Percentiles rank a stretch among this genome's conserved stretches.
These are phyloP conservation scores for Leucoptera coffeella DNA, from an alignment of 2,888 invertebrate species.

Conservation along the genomic window DNA sequence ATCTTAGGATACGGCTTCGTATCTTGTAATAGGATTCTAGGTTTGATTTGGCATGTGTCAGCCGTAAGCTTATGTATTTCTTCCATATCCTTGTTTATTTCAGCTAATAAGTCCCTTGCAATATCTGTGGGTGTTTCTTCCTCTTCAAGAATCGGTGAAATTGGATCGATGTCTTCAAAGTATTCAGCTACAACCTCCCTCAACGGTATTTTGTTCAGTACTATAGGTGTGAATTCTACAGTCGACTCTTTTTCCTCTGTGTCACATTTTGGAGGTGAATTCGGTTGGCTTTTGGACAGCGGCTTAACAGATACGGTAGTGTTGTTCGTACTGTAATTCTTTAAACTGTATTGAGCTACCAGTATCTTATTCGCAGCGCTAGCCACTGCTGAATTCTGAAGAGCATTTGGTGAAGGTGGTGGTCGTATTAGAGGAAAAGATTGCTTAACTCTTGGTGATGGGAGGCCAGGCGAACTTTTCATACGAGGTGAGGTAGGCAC, in stretches of 20 bases:
- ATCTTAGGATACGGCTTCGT: slow-evolving; percentile 50
- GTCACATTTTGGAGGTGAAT: slow-evolving; percentile 41
- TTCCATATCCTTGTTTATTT: slow-evolving; percentile 45
- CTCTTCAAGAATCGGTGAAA: slow-evolving; percentile 35
- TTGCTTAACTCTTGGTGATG: slow-evolving; percentile 61
- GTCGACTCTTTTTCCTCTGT: slow-evolving; percentile 24
- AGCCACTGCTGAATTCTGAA: slow-evolving; percentile 44
- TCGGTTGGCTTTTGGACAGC: slow-evolving; percentile 41
- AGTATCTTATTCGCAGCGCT: slow-evolving; percentile 49
- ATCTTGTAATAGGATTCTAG: slow-evolving; percentile 35
- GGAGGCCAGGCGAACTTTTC: slow-evolving; percentile 63
- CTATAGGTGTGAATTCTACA: slow-evolving; percentile 18
- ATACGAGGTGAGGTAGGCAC: slow-evolving; percentile 73
- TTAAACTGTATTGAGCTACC: slow-evolving; percentile 52
- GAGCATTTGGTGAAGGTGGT: slow-evolving; percentile 52
- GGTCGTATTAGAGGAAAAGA: slow-evolving; percentile 57
- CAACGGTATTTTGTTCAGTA: slow-evolving; percentile 22
- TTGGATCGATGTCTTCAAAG: slow-evolving; percentile 34
- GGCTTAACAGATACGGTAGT: slow-evolving; percentile 22
- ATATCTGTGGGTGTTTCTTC: slow-evolving; percentile 36
- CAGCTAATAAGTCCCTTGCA: slow-evolving; percentile 28
- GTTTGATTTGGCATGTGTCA: slow-evolving; percentile 32
- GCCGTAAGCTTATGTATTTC: slow-evolving; percentile 43
- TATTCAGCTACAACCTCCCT: slow-evolving; percentile 18
- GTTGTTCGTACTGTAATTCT: slow-evolving; percentile 34